Base-by-base conservation (phyloP, 2,888 invertebrate genomes). In the Pharmacophagus antenor region DNA sequence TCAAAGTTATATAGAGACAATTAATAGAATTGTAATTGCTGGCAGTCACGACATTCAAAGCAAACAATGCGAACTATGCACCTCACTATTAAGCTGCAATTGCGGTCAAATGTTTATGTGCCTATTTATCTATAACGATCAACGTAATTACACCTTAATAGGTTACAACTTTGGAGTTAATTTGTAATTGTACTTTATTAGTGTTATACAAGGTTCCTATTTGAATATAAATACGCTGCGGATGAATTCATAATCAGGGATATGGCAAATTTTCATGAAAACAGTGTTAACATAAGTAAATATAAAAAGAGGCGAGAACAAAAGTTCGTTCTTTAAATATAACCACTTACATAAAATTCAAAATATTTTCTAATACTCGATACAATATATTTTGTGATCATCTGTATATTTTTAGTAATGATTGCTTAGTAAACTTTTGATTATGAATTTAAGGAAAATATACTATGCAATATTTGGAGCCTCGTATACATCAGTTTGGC, bases 11-110 rank as follows among this genome's bases (percentile, higher is more conserved):
- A 77, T 77, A 74, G 71, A 79, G 80, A 44, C 81, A 80, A 77
- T 74, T 74, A 83, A 83, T 79, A 70, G 74, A 77, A 78, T 75
- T 67, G 74, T 84, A 80, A 85, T 80, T 80, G 77, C 72, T 62
- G 65, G 70, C 68, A 67, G 82, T 83, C 85, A 86, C 86, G 85
- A 82, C 67, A 69, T 70, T 71, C 44, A 25, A 44, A 15, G 44
- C 74, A 71, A 79, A 82, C 60, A 60, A 60, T 51, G 48, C 46
- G 51, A 55, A 50, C 60, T 50, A 47, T 60, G 58, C 56, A 56
- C 54, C 48, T 70, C 63, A 66, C 70, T 70, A 74, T 71, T 72
- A 67, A 67, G 64, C 68, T 74, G 74, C 74, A 72, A 82, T 77
- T 78, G 76, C 73, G 74, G 74, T 72, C 68, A 73, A 76, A 76